These are phyloP conservation scores for Siniperca knerii DNA, from an alignment of 2,113 vertebrate genomes.

Conservation along the genomic window DNA sequence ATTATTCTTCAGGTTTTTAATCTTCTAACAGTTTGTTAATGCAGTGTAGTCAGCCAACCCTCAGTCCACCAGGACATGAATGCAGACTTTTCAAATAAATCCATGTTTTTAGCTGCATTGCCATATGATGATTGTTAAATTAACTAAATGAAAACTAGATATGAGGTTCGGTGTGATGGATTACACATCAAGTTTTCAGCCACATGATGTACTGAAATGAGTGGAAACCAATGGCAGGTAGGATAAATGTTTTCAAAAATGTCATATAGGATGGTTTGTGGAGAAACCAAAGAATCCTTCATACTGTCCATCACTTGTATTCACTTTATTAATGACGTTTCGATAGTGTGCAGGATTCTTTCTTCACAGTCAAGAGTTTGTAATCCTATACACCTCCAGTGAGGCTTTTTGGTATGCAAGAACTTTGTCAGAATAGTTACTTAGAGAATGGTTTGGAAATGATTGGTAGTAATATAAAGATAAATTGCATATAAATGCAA, in stretches of 20 bases:
- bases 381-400: neutral
- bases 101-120: neutral
- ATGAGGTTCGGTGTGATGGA: neutral
- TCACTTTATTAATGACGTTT: neutral
- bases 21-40: neutral
- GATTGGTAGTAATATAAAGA: neutral
- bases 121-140: neutral
- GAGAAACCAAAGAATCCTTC: neutral
- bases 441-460: neutral
- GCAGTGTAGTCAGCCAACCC: neutral
- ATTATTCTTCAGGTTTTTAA: neutral
- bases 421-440: neutral
- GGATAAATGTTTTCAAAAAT: neutral
- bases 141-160: neutral
- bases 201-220: neutral
- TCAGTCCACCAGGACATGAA: neutral
- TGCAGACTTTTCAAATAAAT: neutral
- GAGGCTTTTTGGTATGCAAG: neutral
- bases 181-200: neutral
- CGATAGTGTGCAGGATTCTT: neutral
- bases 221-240: neutral
- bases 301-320: neutral
- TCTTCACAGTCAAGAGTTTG: neutral
- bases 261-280: neutral
- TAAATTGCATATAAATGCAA: neutral